These are phyloP conservation scores for Cantharis flavilabris DNA, from an alignment of 2,888 invertebrate genomes.

Conservation along the genomic window DNA sequence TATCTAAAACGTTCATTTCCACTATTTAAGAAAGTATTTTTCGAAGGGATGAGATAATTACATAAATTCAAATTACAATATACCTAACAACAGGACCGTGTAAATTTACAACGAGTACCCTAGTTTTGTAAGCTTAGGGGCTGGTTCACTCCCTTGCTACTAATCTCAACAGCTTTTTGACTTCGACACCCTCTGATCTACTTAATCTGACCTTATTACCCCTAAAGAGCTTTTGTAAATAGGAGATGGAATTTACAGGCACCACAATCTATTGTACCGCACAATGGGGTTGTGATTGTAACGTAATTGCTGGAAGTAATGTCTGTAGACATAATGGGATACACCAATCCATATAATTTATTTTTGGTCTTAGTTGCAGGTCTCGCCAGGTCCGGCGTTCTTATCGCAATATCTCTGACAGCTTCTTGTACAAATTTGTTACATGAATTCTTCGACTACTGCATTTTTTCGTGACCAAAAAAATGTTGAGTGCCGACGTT, in stretches of 20 bases:
- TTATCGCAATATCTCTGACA: slow-evolving; percentile 11
- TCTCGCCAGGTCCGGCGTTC: background rate
- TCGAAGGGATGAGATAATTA: background rate
- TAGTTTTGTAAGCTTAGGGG: slow-evolving; percentile 7
- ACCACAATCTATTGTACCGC: slow-evolving; percentile 27
- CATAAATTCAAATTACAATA: background rate
- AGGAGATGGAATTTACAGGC: slow-evolving; percentile 37
- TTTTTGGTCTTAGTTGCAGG: background rate
- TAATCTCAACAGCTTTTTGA: slow-evolving; percentile 31
- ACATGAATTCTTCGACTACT: background rate
- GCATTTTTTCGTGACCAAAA: background rate
- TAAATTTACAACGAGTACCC: slow-evolving; percentile 6
- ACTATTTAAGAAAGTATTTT: background rate
- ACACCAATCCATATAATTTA: background rate
- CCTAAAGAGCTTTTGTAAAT: slow-evolving; percentile 38
- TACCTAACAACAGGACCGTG: background rate
- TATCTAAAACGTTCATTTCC: background rate
- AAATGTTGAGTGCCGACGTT: slow-evolving; percentile 22
- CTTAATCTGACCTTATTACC: slow-evolving; percentile 42
- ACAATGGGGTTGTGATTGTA: slow-evolving; percentile 22
- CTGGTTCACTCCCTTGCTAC: slow-evolving; percentile 18
- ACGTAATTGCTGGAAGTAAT: slow-evolving; percentile 27
- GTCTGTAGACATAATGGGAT: background rate
- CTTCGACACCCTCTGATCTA: slow-evolving; percentile 36
- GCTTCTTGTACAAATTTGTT: background rate